Evolutionary conservation across 2,797 vertebrate genomes (phyloP).

Genomic region (Pogoniulus pusillus): DNA sequence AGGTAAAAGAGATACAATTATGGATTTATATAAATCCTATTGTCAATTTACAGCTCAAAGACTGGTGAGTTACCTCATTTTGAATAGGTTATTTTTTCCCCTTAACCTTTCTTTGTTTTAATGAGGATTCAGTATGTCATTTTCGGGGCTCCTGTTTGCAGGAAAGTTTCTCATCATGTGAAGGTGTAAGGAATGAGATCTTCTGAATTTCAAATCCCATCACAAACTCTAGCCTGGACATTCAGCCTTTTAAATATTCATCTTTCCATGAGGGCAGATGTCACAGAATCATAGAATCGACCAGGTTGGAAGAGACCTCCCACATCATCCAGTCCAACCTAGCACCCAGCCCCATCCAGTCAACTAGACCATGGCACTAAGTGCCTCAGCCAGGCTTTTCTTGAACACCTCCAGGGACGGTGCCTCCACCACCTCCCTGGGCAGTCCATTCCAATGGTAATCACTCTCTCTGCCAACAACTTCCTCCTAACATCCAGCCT

Average conservation of each 20-base stretch:
- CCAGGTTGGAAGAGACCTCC: too few species aligned
- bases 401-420: too few species aligned
- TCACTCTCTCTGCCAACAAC: too few species aligned
- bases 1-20: slow-evolving; percentile 97
- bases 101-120: slow-evolving; percentile 89
- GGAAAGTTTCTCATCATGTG: slow-evolving; percentile 76
- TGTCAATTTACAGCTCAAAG: slow-evolving; percentile 97
- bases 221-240: neutral
- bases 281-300: too few species aligned
- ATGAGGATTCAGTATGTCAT: slow-evolving; percentile 87
- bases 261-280: neutral
- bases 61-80: slow-evolving; percentile 86
- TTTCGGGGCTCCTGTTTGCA: slow-evolving; percentile 75
- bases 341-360: too few species aligned
- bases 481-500: too few species aligned
- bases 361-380: too few species aligned
- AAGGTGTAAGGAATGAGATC: slow-evolving; percentile 49
- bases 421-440: too few species aligned
- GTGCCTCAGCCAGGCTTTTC: too few species aligned
- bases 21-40: slow-evolving; percentile 94
- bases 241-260: slow-evolving; percentile 18
- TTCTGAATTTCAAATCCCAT: slow-evolving; percentile 59
- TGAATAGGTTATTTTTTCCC: slow-evolving; percentile 83
- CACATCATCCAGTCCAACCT: too few species aligned
- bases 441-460: too few species aligned